phyloP scores from a whole-genome alignment of 2,888 invertebrate species.

The Drosophila nr. fundita region DNA sequence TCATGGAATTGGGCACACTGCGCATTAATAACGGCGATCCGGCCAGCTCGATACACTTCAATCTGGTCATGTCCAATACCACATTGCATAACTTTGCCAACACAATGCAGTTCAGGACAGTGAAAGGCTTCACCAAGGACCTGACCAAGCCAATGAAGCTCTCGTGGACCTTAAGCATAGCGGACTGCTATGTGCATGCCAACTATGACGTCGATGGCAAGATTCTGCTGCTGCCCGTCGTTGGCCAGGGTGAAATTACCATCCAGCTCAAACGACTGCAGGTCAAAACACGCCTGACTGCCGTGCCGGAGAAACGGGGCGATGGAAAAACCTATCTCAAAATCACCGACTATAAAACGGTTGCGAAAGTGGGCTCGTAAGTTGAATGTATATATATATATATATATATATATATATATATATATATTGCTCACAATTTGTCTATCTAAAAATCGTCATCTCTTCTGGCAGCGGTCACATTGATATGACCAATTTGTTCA shows the following conservation, averaged over 20 bases:
- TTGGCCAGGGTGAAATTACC: conserved; percentile 59
- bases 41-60: conserved; percentile 58
- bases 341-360: conserved; percentile 48
- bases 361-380: conserved; percentile 57
- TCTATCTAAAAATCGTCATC: not conserved
- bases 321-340: conserved; percentile 66
- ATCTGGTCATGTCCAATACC: conserved; percentile 58
- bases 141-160: conserved; percentile 62
- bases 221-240: conserved; percentile 68
- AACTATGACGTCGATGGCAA: conserved; percentile 71
- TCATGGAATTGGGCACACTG: conserved; percentile 52
- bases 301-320: conserved; percentile 42
- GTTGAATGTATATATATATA: conserved; percentile 11
- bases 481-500: conserved; percentile 71
- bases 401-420: not conserved
- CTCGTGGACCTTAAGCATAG: conserved; percentile 3
- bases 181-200: conserved; percentile 51
- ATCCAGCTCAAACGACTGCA: conserved; percentile 47
- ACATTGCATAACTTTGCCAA: conserved; percentile 52
- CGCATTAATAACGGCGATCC: conserved; percentile 51
- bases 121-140: conserved; percentile 69
- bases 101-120: conserved; percentile 26
- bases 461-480: conserved; percentile 57
- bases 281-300: conserved; percentile 30
- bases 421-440: not conserved